A percentile compares a stretch with the other conserved stretches of the same genome.
These are phyloP conservation scores for Tinea semifulvella DNA, from an alignment of 2,888 invertebrate species.

Conservation along the genomic window DNA sequence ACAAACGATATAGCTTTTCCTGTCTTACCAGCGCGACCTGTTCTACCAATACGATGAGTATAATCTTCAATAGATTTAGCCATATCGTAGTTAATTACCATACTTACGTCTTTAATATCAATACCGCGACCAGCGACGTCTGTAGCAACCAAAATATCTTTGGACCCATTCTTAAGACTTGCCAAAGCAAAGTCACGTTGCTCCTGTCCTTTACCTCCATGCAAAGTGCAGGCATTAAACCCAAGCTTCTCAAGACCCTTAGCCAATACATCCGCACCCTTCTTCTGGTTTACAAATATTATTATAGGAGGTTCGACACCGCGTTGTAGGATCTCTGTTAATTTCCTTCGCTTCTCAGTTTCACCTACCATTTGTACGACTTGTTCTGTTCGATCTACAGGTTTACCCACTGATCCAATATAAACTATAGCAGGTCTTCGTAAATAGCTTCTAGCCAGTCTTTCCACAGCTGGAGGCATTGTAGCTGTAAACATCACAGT, in stretches of 20 bases:
- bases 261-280: conserved; percentile 97
- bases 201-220: conserved; percentile 99
- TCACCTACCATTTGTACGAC: conserved; percentile 96
- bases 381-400: conserved; percentile 97
- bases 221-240: conserved; percentile 95
- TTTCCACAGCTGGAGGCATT: conserved; percentile 98
- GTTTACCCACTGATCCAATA: conserved; percentile 96
- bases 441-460: conserved; percentile 93
- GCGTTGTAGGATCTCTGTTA: conserved; percentile 88
- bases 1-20: conserved; percentile 96
- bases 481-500: conserved; percentile 99
- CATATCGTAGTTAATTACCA: conserved; percentile 99
- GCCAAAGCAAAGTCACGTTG: conserved; percentile 98
- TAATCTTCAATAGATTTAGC: conserved; percentile 98
- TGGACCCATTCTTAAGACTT: conserved; percentile 93
- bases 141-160: conserved; percentile 98
- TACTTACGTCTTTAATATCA: conserved; percentile 98
- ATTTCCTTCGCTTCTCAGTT: conserved; percentile 94
- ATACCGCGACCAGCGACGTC: conserved; percentile 99
- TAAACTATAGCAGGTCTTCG: conserved; percentile 97
- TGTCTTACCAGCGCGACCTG: conserved; percentile 97
- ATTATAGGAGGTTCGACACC: conserved; percentile 97
- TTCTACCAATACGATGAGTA: conserved; percentile 98
- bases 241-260: conserved; percentile 97
- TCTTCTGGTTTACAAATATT: conserved; percentile 99